These are phyloP conservation scores for Brachystomella parvula DNA, from an alignment of 1,140 invertebrate species.

Conservation along the genomic window DNA sequence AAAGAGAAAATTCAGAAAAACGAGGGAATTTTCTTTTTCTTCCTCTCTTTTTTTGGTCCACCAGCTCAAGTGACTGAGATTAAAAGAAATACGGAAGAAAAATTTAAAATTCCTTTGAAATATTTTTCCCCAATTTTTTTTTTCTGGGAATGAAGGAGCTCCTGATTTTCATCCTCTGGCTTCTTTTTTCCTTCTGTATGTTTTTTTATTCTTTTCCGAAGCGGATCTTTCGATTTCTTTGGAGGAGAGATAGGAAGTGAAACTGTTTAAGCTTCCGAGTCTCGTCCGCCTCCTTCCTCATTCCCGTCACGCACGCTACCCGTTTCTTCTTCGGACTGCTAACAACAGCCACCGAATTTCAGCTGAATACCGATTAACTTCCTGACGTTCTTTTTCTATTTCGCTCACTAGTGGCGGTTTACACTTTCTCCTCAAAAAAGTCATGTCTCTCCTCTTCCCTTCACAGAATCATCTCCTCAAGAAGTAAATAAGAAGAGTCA, in stretches of 20 bases:
- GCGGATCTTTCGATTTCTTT: background rate
- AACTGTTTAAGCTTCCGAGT: slow-evolving; percentile 3
- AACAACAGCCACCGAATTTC: slow-evolving; percentile 37
- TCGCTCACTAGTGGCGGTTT: background rate
- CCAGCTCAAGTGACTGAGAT: no score
- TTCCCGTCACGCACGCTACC: slow-evolving; percentile 35
- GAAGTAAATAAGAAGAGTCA: slow-evolving; percentile 7
- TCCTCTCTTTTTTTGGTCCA: no score
- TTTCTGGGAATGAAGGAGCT: background rate
- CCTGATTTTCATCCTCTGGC: background rate
- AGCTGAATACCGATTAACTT: slow-evolving; percentile 38
- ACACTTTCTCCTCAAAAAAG: background rate
- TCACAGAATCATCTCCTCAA: background rate
- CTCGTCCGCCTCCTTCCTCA: slow-evolving; percentile 18
- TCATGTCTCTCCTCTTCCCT: background rate
- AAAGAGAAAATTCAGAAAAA: background rate
- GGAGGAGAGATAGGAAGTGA: slow-evolving; percentile 4
- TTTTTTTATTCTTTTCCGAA: background rate
- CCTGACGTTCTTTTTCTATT: slow-evolving; percentile 31
- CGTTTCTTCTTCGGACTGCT: slow-evolving; percentile 37
- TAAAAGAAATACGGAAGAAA: background rate
- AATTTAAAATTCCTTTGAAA: background rate
- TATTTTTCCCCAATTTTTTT: background rate
- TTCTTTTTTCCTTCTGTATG: background rate
- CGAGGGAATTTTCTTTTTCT: background rate